Percentiles rank a stretch among this genome's conserved stretches.
Evolutionary conservation across 2,797 vertebrate genomes (phyloP).

Genomic region (Picus viridis): DNA sequence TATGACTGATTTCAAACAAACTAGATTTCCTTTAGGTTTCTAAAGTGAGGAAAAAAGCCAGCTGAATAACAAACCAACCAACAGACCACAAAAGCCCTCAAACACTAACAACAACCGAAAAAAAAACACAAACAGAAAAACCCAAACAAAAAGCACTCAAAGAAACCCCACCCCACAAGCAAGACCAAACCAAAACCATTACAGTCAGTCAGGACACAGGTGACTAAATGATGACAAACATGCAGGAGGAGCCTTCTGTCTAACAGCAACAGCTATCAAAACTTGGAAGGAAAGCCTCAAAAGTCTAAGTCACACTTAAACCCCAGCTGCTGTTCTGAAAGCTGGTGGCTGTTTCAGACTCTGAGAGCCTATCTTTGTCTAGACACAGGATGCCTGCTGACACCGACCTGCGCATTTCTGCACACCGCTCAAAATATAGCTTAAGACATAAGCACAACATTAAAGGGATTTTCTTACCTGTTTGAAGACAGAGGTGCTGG

Average conservation of each 20-base stretch:
- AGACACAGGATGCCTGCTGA: neutral
- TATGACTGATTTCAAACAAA: neutral
- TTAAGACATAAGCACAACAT: fast-evolving
- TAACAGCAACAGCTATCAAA: neutral
- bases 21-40: neutral
- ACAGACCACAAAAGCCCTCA: no score
- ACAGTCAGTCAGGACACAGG: neutral
- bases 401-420: neutral
- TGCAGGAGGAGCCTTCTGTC: neutral
- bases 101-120: no score
- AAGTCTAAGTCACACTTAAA: fast-evolving
- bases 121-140: no score
- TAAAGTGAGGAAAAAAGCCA: no score
- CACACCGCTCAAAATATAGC: fast-evolving
- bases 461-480: neutral
- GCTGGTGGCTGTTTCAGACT: neutral
- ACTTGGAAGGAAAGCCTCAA: neutral
- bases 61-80: no score
- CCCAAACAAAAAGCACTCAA: no score
- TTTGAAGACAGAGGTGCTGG: neutral
- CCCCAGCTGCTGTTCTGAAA: neutral
- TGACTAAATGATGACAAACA: fast-evolving
- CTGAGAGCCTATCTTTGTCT: neutral
- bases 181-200: neutral
- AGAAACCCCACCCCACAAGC: no score